A percentile compares a stretch with the other conserved stretches of the same genome.
Evolutionary conservation across 2,797 vertebrate genomes (phyloP).

Genomic region (Eulemur mongoz): DNA sequence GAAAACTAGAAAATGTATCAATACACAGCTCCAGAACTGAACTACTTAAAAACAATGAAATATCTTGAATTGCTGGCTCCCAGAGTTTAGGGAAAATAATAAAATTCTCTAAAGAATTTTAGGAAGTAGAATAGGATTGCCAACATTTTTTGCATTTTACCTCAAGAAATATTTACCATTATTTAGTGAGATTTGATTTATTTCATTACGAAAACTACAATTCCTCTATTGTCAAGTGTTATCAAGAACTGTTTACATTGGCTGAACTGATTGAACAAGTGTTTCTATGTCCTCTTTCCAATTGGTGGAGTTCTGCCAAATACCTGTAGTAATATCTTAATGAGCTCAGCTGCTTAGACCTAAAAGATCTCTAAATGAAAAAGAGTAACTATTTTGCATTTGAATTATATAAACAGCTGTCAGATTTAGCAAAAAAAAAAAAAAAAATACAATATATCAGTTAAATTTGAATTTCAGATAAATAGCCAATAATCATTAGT

Average conservation of each 20-base stretch:
- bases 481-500: conserved; percentile 9
- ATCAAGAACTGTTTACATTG: conserved; percentile 13
- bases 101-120: neutral
- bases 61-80: neutral
- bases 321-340: neutral
- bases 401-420: neutral
- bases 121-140: neutral
- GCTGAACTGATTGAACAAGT: neutral
- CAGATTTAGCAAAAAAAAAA: conserved; percentile 49
- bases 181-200: neutral
- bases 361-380: conserved; percentile 14
- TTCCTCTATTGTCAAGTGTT: conserved; percentile 14
- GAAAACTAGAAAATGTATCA: neutral
- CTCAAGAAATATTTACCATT: conserved; percentile 4
- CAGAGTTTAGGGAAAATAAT: neutral
- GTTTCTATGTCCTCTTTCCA: neutral
- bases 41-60: neutral
- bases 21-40: neutral
- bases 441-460: neutral
- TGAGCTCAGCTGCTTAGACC: neutral
- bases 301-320: neutral
- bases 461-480: conserved; percentile 43
- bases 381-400: conserved; percentile 25
- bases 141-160: neutral
- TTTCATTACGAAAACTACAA: conserved; percentile 15